Conservation (phyloP, 2,797 vertebrate species). For the Euthynnus affinis region DNA sequence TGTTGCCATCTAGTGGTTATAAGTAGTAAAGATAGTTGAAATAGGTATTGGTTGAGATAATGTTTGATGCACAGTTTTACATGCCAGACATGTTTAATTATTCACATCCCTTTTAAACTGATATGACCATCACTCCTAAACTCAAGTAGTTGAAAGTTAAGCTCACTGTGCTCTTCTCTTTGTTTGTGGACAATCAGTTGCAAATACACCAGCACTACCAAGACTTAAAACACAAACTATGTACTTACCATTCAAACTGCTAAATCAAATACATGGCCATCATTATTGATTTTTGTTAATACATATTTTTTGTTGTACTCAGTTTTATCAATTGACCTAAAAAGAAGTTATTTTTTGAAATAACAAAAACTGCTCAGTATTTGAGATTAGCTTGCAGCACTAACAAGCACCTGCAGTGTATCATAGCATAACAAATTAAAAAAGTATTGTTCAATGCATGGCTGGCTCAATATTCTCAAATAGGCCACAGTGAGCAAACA, state of each 20-base stretch:
- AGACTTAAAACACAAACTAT: neutral
- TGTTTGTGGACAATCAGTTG: neutral
- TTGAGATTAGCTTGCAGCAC: neutral
- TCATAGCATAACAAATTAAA: neutral
- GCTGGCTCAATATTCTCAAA: neutral
- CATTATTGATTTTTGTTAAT: neutral
- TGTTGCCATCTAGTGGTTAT: slow-evolving; percentile 60
- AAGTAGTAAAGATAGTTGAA: neutral
- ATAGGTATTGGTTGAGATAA: neutral
- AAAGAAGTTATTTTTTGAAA: neutral
- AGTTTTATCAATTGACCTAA: too few species aligned
- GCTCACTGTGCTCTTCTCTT: neutral
- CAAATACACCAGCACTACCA: neutral
- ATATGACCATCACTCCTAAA: neutral
- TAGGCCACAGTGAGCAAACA: too few species aligned
- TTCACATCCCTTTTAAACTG: too few species aligned
- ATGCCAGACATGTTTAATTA: neutral
- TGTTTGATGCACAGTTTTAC: neutral
- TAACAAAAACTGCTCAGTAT: neutral
- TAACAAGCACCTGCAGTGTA: neutral
- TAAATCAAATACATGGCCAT: neutral
- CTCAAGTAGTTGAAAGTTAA: neutral
- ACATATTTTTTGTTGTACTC: neutral
- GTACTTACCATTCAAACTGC: neutral
- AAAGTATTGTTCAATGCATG: neutral